Conservation (phyloP, 2,113 vertebrate genomes). For the Centropus bengalensis region DNA sequence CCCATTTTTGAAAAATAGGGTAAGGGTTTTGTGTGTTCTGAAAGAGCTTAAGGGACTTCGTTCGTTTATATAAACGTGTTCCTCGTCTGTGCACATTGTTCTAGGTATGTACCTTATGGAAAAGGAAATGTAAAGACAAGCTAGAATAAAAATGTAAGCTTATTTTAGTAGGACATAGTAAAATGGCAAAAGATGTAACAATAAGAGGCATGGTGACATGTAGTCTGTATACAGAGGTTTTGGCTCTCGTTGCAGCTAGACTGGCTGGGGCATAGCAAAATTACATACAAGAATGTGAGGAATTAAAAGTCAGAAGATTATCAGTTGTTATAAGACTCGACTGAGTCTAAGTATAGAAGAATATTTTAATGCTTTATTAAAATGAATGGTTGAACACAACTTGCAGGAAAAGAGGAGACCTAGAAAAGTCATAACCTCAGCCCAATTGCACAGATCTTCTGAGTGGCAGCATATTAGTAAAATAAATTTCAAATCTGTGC, state of each 20-base stretch:
- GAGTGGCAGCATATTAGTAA: background rate
- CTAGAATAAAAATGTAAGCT: background rate
- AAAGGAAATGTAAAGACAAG: background rate
- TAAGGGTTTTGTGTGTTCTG: background rate
- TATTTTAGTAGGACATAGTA: background rate
- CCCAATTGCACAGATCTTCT: background rate
- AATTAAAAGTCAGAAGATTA: constrained; percentile 27
- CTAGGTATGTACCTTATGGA: background rate
- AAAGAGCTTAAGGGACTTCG: background rate
- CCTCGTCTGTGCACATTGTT: background rate
- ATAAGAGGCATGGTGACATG: background rate
- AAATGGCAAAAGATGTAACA: background rate
- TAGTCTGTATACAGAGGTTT: background rate
- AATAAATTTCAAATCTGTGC: background rate
- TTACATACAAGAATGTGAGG: constrained; percentile 19
- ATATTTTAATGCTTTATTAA: background rate
- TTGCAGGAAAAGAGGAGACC: background rate
- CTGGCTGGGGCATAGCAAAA: constrained; percentile 16
- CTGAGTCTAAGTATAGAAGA: background rate
- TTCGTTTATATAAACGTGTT: background rate
- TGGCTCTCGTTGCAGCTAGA: background rate
- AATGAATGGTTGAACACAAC: constrained; percentile 2
- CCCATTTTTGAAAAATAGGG: background rate
- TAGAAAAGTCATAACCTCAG: background rate
- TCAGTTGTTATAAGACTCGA: background rate